Conservation (phyloP, 1,140 invertebrate genomes). For the Bradysia coprophila region DNA sequence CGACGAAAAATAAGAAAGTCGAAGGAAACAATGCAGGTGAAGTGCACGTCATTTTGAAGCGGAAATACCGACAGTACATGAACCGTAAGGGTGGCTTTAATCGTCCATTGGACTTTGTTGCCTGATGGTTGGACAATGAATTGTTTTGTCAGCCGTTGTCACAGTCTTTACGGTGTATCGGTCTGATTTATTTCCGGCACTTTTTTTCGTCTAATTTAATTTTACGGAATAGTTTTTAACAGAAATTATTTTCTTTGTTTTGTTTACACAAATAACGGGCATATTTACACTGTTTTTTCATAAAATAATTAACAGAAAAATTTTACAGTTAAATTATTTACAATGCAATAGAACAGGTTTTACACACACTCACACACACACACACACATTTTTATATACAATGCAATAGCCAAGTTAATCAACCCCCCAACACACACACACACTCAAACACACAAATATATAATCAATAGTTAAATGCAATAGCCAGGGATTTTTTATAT, state of each 20-base stretch:
- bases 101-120: conserved; percentile 88
- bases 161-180: no score
- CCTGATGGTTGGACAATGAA: no score
- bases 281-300: background rate
- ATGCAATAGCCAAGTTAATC: conserved; percentile 2
- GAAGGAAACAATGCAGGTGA: conserved; percentile 80
- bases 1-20: conserved; percentile 90
- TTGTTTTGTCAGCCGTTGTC: no score
- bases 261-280: background rate
- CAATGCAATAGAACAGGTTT: conserved; percentile 3
- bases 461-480: conserved; percentile 1
- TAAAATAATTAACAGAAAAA: conserved; percentile 1
- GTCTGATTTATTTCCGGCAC: no score
- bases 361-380: background rate
- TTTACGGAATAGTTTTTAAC: no score
- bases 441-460: background rate
- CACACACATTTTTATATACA: background rate
- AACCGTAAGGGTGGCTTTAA: conserved; percentile 98
- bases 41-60: conserved; percentile 87
- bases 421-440: no score
- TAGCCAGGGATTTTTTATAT: conserved; percentile 2
- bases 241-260: no score
- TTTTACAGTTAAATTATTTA: no score
- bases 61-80: conserved; percentile 99
- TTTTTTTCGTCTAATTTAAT: no score